Evolutionary conservation across 1,140 invertebrate species (phyloP).

Genomic region (Manduca sexta): DNA sequence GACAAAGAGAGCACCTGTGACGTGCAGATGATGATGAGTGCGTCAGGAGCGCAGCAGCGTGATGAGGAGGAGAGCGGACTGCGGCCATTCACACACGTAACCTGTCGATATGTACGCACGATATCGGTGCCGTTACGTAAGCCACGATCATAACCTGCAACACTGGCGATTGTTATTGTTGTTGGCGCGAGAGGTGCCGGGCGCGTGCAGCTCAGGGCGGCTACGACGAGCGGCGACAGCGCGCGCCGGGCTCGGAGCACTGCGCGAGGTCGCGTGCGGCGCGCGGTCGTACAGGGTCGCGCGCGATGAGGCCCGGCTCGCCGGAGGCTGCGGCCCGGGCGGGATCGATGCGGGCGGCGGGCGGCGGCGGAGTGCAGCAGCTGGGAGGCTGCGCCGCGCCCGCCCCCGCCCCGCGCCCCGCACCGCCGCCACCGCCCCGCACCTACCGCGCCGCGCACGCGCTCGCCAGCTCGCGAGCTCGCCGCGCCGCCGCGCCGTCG

Average conservation of each 20-base stretch:
- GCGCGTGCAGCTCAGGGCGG: constrained; percentile 31
- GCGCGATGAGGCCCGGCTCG: constrained; percentile 39
- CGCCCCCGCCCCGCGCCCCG: constrained; percentile 17
- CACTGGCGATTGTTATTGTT: constrained; percentile 28
- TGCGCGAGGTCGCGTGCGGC: constrained; percentile 32
- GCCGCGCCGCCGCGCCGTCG: constrained; percentile 18
- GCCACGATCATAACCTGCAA: constrained; percentile 49
- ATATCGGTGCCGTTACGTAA: constrained; percentile 51
- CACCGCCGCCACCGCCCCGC: constrained; percentile 16
- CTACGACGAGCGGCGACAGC: constrained; percentile 24
- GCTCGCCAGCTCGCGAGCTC: constrained; percentile 26
- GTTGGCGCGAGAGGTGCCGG: constrained; percentile 19
- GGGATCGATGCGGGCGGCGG: constrained; percentile 67
- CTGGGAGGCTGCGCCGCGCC: constrained; percentile 56
- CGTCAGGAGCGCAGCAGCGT: too few relatives aligned
- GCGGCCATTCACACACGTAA: constrained; percentile 35
- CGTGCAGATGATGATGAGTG: too few relatives aligned
- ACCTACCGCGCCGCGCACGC: constrained; percentile 20
- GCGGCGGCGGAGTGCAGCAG: constrained; percentile 62
- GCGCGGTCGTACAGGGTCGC: constrained; percentile 32
- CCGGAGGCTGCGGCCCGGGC: constrained; percentile 47
- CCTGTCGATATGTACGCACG: constrained; percentile 36
- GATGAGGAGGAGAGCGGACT: neutral
- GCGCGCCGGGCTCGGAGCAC: constrained; percentile 26
- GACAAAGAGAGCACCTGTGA: too few relatives aligned